Percentiles rank a stretch among this genome's conserved stretches.
Evolutionary conservation across 1,140 invertebrate species (phyloP).

Genomic region (Pinna nobilis): DNA sequence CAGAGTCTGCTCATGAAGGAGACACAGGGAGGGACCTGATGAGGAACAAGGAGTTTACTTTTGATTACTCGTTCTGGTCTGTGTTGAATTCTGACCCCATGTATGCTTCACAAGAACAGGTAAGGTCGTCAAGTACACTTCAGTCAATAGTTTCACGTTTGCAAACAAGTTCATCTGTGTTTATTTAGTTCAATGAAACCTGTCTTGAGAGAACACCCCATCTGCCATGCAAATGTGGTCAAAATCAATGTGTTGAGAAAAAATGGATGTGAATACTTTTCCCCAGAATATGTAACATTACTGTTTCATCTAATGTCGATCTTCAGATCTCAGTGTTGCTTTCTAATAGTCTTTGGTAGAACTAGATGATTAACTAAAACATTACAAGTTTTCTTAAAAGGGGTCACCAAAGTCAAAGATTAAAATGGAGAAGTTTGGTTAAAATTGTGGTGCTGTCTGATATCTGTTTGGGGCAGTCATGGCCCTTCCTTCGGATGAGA

Average conservation of each 20-base stretch:
- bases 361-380: no score
- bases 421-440: no score
- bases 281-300: not conserved
- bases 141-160: not conserved
- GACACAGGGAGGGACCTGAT: slow-evolving; percentile 80
- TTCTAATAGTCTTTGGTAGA: no score
- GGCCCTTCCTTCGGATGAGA: no score
- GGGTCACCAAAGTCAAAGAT: no score
- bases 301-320: no score
- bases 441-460: no score
- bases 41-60: slow-evolving; percentile 91
- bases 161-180: not conserved
- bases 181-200: not conserved
- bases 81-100: slow-evolving; percentile 80
- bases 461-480: no score
- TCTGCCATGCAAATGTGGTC: not conserved
- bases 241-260: not conserved
- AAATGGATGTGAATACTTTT: not conserved
- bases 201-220: no score
- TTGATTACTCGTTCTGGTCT: slow-evolving; percentile 95
- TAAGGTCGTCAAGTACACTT: slow-evolving; percentile 29
- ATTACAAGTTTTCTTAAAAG: no score
- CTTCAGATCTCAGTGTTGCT: no score
- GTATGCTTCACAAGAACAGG: slow-evolving; percentile 88
- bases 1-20: slow-evolving; percentile 75